Evolutionary conservation across 2,888 invertebrate species (phyloP), one percentile per base, ranked within the genome.

Genomic region (Yponomeuta evonymella): DNA sequence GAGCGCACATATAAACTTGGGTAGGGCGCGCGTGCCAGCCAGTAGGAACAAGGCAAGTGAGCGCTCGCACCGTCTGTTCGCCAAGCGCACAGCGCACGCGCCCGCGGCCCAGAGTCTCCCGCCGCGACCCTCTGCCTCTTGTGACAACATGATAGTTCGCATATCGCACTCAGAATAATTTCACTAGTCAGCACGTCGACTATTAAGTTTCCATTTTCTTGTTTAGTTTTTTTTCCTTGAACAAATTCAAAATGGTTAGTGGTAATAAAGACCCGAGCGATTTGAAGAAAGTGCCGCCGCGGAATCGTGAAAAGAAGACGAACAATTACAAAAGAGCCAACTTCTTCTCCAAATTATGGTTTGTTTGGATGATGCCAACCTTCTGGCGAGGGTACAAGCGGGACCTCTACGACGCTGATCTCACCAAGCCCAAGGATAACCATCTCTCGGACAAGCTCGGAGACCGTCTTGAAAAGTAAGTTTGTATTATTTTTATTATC

Each of bases 381-480:
- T 93, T 93, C 80, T 91, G 93, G 85, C 92, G 94, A 75, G 95
- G 95, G n/a, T 91, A 89, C 78, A 93, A 92, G 80, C 88, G 93
- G 76, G 94, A 94, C 76, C 89, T 97, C 51, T 94, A 94, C 79
- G 92, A 95, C 72, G 85, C 94, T 65, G 96, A 97, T 85, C 91
- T 97, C 74, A 95, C 95, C 51, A 92, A 94, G 79, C 95, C 95
- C 29, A 92, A 96, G 73, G 93, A 94, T 65, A 94, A 92, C 78
- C 96, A 96, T 79, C 89, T 90, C 73, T 95, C 95, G 0, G 91
- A 93, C 74, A 85, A 88, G 77, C 90, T 95, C 62, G 95, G 95
- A n/a, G 93, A 94, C 75, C 93, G 92, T 74, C 88, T 95, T 6
- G 93, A 94, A 79, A 91, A 86, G 94, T 94, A 85, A 92, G 92